phyloP scores from a whole-genome alignment of 1,140 invertebrate species.

The Amyelois transitella region DNA sequence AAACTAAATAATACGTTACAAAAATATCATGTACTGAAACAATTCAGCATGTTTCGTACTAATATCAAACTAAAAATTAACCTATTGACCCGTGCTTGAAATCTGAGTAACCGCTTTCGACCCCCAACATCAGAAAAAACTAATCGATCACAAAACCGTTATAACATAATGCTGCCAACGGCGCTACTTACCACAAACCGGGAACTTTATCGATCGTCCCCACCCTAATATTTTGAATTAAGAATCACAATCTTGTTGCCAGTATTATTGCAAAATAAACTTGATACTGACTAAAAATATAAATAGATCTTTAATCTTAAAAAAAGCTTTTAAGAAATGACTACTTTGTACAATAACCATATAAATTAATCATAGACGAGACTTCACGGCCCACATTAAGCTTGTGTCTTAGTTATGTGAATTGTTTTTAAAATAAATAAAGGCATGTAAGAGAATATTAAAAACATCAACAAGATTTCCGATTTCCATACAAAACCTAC shows the following conservation, averaged over 20 bases:
- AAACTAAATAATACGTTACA: too few species aligned
- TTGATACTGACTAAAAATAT: too few species aligned
- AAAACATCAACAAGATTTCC: not conserved
- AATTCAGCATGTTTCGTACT: too few species aligned
- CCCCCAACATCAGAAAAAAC: not conserved
- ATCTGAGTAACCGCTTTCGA: not conserved
- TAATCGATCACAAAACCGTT: constrained; percentile 7
- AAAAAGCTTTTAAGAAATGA: too few species aligned
- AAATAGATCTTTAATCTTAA: too few species aligned
- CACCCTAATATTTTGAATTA: not conserved
- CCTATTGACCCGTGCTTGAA: not conserved
- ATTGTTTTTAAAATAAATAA: too few species aligned
- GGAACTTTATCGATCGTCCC: not conserved
- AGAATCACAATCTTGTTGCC: not conserved
- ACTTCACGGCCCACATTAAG: too few species aligned
- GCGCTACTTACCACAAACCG: not conserved
- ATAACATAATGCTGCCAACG: not conserved
- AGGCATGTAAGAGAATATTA: too few species aligned
- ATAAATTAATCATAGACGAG: too few species aligned
- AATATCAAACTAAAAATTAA: not conserved
- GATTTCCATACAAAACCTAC: not conserved
- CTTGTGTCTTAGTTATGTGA: too few species aligned
- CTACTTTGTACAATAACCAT: too few species aligned
- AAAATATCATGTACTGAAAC: too few species aligned
- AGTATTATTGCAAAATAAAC: not conserved